Base-by-base conservation (phyloP, 2,888 invertebrate genomes). In the Eilema sororculum region DNA sequence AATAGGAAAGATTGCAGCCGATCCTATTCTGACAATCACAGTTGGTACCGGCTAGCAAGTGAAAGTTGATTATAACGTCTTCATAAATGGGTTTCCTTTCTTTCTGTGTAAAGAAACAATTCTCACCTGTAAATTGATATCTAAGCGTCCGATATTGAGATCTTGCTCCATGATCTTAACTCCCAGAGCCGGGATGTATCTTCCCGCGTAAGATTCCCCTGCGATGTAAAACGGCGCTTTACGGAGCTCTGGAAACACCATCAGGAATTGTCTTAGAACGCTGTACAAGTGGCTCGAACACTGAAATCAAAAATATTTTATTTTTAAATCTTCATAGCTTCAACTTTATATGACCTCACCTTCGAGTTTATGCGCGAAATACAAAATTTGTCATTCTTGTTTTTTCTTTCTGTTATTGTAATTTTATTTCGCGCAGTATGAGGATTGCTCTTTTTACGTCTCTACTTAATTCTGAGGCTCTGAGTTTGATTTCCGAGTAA, bases 151-250 rank as follows among this genome's bases (percentile, higher is more conserved):
- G 4, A 79, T 71, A 20, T 74, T 68, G 0, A 74, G 67, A n/a
- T 85, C 85, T 62, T 85, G 84, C 16, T 89, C 84, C 16, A 88
- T 71, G 20, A 94, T 89, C 75, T 88, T 90, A 37, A 85, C 73
- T 3, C 95, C 96, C 4, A 97, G 88, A 0, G 96, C 95, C 0
- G 96, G 95, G 4, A 95, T 87, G 80, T 94, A 95, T 60, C 93
- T 91, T 33, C 96, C 96, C 2, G 96, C 96, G 83, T 96, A 96
- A 0, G 96, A 96, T 86, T 97, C 97, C 10, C 97, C 97, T 0
- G 96, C 96, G 0, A 96, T 90, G 87, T 95, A 97, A 72, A 97
- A 94, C 3, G 96, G 96, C 62, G 95, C 95, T 5, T 79, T 75
- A 62, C 93, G 91, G 16, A 96, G 90, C 67, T 96, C 95, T 0